Evolutionary conservation across 2,113 vertebrate genomes (phyloP).

Genomic region (Perca schrenkii): DNA sequence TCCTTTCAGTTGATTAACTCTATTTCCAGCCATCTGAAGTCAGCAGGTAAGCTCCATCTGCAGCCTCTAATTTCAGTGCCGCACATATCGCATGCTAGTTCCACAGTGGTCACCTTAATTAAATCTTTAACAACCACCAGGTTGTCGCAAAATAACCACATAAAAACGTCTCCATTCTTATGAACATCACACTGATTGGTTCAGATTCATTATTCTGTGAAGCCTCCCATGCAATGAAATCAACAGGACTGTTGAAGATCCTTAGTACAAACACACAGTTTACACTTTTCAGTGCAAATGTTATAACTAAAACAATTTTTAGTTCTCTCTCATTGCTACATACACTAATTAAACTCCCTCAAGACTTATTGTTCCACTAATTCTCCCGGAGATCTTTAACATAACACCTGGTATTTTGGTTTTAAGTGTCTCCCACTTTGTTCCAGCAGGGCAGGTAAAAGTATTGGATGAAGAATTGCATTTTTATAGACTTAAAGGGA

Average conservation of each 20-base stretch:
- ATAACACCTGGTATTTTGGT: not conserved
- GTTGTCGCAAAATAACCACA: conserved; percentile 9
- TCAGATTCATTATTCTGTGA: conserved; percentile 12
- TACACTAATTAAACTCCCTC: not conserved
- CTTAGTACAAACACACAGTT: conserved; percentile 6
- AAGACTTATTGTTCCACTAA: not conserved
- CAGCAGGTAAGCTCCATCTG: conserved; percentile 41
- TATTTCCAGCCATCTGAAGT: conserved; percentile 27
- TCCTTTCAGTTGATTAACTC: conserved; percentile 34
- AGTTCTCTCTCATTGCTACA: not conserved
- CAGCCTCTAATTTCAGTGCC: conserved; percentile 8
- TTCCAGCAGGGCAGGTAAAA: not conserved
- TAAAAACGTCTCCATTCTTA: not conserved
- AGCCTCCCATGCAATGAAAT: not conserved
- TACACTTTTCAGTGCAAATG: not conserved
- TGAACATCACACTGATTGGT: conserved; percentile 12
- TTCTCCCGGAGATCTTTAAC: not conserved
- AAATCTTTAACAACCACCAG: conserved; percentile 14
- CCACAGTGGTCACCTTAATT: conserved; percentile 43
- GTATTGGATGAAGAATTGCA: not conserved
- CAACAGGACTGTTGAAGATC: not conserved
- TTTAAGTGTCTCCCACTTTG: not conserved
- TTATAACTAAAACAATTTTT: not conserved
- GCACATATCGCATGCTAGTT: not conserved
- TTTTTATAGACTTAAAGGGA: not conserved